Evolutionary conservation across 2,797 vertebrate species (phyloP).

Genomic region (Oryzias sinensis): DNA sequence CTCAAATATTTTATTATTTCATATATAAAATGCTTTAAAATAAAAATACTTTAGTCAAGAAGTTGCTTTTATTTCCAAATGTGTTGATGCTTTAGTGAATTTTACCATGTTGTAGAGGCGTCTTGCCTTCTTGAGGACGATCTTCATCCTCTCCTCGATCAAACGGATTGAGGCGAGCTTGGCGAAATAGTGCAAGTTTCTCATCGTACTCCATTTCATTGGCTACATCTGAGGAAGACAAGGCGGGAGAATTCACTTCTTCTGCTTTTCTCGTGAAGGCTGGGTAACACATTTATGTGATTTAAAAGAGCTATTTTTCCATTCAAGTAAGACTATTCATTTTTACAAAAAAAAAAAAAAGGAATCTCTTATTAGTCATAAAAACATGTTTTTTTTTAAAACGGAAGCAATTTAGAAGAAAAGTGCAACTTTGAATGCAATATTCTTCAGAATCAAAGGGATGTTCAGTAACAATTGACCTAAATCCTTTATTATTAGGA

Average conservation of each 20-base stretch:
- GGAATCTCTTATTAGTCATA: too few species aligned
- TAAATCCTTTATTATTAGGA: too few species aligned
- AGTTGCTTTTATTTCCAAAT: not conserved
- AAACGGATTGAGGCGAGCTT: conserved; percentile 95
- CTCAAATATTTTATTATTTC: too few species aligned
- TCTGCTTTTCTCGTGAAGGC: too few species aligned
- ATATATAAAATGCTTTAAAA: too few species aligned
- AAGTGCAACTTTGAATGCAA: not conserved
- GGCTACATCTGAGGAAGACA: conserved; percentile 71
- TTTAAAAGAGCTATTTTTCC: too few species aligned
- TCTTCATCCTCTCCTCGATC: conserved; percentile 82
- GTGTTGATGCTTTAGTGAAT: not conserved
- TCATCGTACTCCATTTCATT: conserved; percentile 90
- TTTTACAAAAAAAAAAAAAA: too few species aligned
- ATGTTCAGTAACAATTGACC: not conserved
- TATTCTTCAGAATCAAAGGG: not conserved
- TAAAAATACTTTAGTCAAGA: not conserved
- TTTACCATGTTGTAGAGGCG: conserved; percentile 74
- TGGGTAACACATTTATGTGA: too few species aligned
- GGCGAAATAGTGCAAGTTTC: conserved; percentile 90
- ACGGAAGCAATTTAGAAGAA: too few species aligned
- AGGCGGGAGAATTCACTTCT: not conserved
- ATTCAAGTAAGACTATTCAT: too few species aligned
- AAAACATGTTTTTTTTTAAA: too few species aligned
- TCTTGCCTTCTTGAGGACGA: conserved; percentile 60